These are phyloP conservation scores for Nannoperca australis DNA, from an alignment of 2,797 vertebrate genomes.

Conservation along the genomic window DNA sequence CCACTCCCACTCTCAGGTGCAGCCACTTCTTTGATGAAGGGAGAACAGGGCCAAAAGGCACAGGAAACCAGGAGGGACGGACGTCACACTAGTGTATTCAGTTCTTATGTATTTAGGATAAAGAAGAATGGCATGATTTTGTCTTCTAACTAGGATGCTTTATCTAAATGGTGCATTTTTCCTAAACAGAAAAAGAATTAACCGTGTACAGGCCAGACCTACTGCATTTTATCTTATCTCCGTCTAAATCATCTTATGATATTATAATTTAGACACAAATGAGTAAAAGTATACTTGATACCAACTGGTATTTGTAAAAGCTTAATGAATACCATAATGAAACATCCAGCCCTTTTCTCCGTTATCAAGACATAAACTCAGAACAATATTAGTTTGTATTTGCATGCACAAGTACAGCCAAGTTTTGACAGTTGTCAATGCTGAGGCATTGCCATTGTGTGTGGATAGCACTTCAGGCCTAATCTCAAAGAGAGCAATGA, in stretches of 20 bases:
- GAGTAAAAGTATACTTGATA: not conserved
- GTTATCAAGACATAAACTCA: conserved; percentile 55
- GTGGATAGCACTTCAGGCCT: conserved; percentile 77
- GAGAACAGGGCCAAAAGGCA: no score
- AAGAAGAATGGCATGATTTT: not conserved
- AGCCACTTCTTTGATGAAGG: no score
- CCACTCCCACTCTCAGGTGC: no score
- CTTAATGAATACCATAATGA: conserved; percentile 50
- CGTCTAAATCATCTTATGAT: not conserved
- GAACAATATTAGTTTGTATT: conserved; percentile 67
- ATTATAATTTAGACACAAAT: not conserved
- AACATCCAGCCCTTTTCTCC: conserved; percentile 28
- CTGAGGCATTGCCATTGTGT: conserved; percentile 74
- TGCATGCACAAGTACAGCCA: conserved; percentile 68
- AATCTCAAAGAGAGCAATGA: conserved; percentile 75
- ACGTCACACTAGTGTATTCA: not conserved
- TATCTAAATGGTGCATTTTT: not conserved
- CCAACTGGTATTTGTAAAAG: conserved; percentile 12
- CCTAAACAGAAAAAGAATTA: not conserved
- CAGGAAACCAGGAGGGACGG: no score
- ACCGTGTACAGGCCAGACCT: not conserved
- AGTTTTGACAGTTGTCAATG: conserved; percentile 74
- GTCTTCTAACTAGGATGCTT: not conserved
- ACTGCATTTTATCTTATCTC: not conserved
- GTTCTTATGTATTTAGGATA: not conserved